Base-by-base conservation (phyloP, 2,888 invertebrate species). In the Euplexia lucipara region DNA sequence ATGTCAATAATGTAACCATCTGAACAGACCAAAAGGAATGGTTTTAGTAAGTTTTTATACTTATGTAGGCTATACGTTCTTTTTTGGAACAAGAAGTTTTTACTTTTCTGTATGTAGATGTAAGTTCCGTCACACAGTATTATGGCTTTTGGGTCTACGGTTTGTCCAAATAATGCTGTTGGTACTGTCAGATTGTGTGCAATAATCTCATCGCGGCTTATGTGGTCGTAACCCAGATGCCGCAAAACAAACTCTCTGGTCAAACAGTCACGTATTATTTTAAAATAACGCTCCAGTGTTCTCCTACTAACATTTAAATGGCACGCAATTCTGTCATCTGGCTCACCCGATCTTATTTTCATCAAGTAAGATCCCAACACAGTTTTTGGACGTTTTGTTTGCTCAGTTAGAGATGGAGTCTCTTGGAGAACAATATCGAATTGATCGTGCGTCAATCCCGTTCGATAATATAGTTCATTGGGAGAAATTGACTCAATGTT, bases 151-250 rank as follows among this genome's bases (percentile, higher is more conserved):
- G 49, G 30, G 35, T 51, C 35, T 51, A 41, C 39, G 39, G 39
- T 16, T 41, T 41, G 39, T 41, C 49, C 49, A 51, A 26, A 35
- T 51, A 35, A 51, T 51, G 49, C 35, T 34, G 26, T 35, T 30
- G 49, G 26, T 26, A 51, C 35, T 26, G 49, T 51, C n/a, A 30
- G 22, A 18, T 30, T 34, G 35, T 51, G 49, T 26, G 26, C 30
- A n/a, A 51, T 35, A 26, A 51, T 51, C 16, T 51, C 49, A 51
- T 51, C 49, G 22, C 49, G 49, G 49, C 49, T 20, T 22, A 51
- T 35, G 49, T 51, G 49, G 49, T 51, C 49, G 49, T 51, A 51
- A 26, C 49, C 34, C 30, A 51, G 34, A 51, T 51, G 34, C 14
- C 34, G 49, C n/a, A 30, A 16, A 10, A 51, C 49, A 51, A 51